Evolutionary conservation across 2,888 invertebrate species (phyloP).

Genomic region (Onchidella celtica): DNA sequence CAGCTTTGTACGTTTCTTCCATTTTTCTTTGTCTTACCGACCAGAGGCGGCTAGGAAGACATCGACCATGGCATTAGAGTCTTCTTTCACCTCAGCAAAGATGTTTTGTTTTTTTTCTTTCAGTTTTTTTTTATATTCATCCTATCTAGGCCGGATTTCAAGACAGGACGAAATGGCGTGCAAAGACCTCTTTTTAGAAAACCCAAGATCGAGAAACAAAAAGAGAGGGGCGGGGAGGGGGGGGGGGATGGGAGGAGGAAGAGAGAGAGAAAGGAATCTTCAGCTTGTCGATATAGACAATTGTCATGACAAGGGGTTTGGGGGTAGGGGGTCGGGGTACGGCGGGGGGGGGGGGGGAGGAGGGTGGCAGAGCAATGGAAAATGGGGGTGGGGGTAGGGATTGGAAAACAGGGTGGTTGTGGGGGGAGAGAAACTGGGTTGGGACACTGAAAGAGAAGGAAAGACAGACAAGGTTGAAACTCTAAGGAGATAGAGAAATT

Average conservation of each 20-base stretch:
- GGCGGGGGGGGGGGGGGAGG: background rate
- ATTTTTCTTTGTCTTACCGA: background rate
- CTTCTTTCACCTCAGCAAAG: background rate
- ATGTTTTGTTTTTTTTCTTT: background rate
- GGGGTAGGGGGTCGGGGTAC: background rate
- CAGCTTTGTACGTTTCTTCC: background rate
- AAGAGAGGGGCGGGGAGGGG: background rate
- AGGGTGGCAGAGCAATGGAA: background rate
- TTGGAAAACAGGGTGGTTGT: background rate
- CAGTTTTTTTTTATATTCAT: background rate
- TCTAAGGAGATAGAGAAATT: too few species aligned
- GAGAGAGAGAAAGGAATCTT: too few species aligned
- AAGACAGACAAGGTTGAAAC: background rate
- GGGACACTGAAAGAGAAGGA: background rate
- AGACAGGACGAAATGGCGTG: background rate
- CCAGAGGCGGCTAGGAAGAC: background rate
- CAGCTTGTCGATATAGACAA: too few species aligned
- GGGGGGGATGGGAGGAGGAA: too few species aligned
- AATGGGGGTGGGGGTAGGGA: background rate
- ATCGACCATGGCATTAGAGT: constrained; percentile 7
- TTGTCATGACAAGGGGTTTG: too few species aligned
- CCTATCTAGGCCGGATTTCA: background rate
- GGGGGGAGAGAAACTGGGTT: background rate
- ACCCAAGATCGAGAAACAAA: background rate
- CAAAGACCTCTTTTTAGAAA: background rate